Conservation (phyloP, 2,797 vertebrate genomes). For the Siniperca undulata region DNA sequence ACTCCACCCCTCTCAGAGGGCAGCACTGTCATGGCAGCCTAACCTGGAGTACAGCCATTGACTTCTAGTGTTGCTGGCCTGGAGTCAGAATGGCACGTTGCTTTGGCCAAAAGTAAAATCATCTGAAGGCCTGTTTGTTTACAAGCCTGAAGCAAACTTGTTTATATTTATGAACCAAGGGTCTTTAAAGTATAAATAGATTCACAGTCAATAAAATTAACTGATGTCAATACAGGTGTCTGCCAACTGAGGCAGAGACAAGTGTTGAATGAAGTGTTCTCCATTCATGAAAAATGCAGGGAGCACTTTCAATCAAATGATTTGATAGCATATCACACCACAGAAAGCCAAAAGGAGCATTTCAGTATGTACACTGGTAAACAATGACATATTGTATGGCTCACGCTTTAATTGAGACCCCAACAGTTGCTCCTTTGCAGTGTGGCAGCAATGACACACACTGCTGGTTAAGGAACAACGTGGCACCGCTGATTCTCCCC, state of each 20-base stretch:
- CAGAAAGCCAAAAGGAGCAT: neutral
- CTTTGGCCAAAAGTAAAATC: conserved; percentile 48
- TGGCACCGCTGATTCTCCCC: conserved; percentile 55
- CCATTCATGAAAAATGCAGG: neutral
- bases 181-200: neutral
- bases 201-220: neutral
- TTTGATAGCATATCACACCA: neutral
- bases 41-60: conserved; percentile 43
- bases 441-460: conserved; percentile 47
- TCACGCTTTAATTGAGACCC: conserved; percentile 25
- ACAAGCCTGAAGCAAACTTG: conserved; percentile 36
- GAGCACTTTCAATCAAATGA: neutral
- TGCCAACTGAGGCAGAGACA: neutral
- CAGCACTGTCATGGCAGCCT: conserved; percentile 12
- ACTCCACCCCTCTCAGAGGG: conserved; percentile 2
- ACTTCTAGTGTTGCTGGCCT: conserved; percentile 42
- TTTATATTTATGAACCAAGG: neutral
- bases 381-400: conserved; percentile 6
- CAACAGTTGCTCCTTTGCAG: conserved; percentile 54
- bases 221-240: neutral
- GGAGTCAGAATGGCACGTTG: conserved; percentile 28
- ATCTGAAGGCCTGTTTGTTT: conserved; percentile 49
- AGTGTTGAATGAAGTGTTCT: neutral
- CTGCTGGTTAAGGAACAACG: conserved; percentile 51
- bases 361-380: conserved; percentile 1